Evolutionary conservation across 2,888 invertebrate species (phyloP).

Genomic region (Hydriomena furcata): DNA sequence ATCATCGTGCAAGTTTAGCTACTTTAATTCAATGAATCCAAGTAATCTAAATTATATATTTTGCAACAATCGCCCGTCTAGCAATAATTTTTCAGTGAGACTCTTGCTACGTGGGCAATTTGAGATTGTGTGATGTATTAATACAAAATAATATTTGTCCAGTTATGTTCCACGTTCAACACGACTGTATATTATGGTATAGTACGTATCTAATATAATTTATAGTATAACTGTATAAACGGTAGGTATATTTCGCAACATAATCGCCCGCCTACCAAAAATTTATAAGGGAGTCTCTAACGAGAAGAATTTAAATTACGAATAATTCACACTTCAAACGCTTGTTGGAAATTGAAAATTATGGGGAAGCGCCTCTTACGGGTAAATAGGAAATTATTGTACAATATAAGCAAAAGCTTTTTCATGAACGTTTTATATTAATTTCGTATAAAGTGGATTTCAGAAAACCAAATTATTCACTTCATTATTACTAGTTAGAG

Average conservation of each 20-base stretch:
- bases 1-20: too few relatives aligned
- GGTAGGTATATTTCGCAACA: slow-evolving; percentile 5
- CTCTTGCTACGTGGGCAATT: too few relatives aligned
- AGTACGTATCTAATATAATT: too few relatives aligned
- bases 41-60: too few relatives aligned
- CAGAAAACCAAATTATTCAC: slow-evolving; percentile 22
- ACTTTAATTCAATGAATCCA: too few relatives aligned
- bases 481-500: slow-evolving; percentile 13
- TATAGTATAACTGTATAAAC: too few relatives aligned
- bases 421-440: slow-evolving; percentile 30
- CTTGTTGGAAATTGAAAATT: slow-evolving; percentile 35
- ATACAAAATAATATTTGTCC: too few relatives aligned
- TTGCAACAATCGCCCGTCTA: too few relatives aligned
- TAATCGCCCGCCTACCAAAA: slow-evolving; percentile 1
- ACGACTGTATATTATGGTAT: too few relatives aligned
- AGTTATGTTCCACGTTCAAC: too few relatives aligned
- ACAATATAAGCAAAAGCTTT: slow-evolving; percentile 29
- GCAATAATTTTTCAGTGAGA: too few relatives aligned
- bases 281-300: slow-evolving; percentile 12
- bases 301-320: slow-evolving; percentile 33
- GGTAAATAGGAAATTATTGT: slow-evolving; percentile 34
- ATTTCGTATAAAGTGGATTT: slow-evolving; percentile 17
- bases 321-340: slow-evolving; percentile 39
- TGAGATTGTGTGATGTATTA: too few relatives aligned
- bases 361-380: slow-evolving; percentile 29